phyloP scores from a whole-genome alignment of 1,140 invertebrate species.

The Drosophila grimshawi region DNA sequence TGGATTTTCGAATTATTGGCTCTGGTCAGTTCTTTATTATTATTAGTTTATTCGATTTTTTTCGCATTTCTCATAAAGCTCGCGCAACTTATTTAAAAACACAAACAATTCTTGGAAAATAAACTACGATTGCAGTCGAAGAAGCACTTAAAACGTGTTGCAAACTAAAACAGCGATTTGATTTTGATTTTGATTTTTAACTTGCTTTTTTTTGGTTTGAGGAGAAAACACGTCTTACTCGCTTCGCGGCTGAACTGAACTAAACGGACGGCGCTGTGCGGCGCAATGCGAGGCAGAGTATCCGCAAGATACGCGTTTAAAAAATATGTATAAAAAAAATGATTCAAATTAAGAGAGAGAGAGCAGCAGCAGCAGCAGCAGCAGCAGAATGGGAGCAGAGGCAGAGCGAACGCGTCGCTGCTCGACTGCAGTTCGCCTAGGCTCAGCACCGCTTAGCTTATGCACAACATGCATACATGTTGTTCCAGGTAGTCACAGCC shows the following conservation, averaged over 20 bases:
- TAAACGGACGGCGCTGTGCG: conserved; percentile 45
- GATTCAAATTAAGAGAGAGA: conserved; percentile 46
- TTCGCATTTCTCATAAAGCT: conserved; percentile 74
- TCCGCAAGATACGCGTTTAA: conserved; percentile 51
- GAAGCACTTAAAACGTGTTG: conserved; percentile 81
- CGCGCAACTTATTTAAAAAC: conserved; percentile 74
- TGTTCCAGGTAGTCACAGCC: conserved; percentile 58
- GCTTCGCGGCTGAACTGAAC: conserved; percentile 82
- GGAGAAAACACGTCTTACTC: conserved; percentile 84
- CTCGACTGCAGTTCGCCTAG: conserved; percentile 14
- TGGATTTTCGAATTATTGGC: background rate
- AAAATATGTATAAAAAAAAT: conserved; percentile 24
- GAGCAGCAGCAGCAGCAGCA: background rate
- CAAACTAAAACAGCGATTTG: conserved; percentile 63
- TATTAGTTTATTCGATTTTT: conserved; percentile 55
- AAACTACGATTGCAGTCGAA: conserved; percentile 31
- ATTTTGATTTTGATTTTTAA: conserved; percentile 33
- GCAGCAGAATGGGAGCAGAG: conserved; percentile 8
- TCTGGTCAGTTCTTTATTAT: conserved; percentile 9
- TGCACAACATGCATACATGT: conserved; percentile 46
- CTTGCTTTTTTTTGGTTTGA: conserved; percentile 40
- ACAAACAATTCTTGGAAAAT: conserved; percentile 52
- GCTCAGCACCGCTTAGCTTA: conserved; percentile 22
- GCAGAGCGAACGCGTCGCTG: conserved; percentile 4
- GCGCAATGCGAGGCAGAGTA: conserved; percentile 50